Evolutionary conservation across 2,888 invertebrate species (phyloP).

Genomic region (Xylota sylvarum): DNA sequence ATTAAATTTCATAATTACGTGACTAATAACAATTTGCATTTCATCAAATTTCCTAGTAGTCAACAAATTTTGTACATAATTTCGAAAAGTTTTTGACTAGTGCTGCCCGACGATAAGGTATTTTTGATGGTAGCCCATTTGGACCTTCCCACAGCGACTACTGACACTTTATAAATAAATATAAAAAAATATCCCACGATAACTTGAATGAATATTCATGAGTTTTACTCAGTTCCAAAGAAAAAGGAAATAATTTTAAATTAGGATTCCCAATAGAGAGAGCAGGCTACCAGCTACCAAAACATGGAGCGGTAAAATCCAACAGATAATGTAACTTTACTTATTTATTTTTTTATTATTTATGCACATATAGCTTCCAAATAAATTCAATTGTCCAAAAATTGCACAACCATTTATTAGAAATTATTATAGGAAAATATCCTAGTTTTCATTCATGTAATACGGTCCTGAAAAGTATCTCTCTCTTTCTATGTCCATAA

Average conservation of each 20-base stretch:
- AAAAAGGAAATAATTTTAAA: conserved; percentile 30
- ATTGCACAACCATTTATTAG: conserved; percentile 59
- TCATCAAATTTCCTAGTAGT: conserved; percentile 41
- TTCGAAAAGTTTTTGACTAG: conserved; percentile 32
- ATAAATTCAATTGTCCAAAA: conserved; percentile 69
- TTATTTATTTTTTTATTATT: conserved; percentile 33
- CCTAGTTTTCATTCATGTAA: conserved; percentile 47
- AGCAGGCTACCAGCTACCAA: background rate
- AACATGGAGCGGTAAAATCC: background rate
- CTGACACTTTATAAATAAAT: conserved; percentile 33
- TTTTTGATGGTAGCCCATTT: conserved; percentile 18
- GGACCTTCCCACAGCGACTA: conserved; percentile 3
- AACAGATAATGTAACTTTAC: conserved; percentile 23
- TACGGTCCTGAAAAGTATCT: conserved; percentile 32
- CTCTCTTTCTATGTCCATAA: conserved; percentile 27
- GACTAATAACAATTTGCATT: conserved; percentile 51
- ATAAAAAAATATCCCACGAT: conserved; percentile 1
- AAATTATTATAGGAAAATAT: conserved; percentile 64
- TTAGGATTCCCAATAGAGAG: conserved; percentile 36
- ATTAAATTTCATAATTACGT: conserved; percentile 43
- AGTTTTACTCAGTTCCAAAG: conserved; percentile 5
- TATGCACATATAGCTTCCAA: conserved; percentile 8
- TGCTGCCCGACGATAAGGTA: conserved; percentile 28
- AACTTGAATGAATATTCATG: conserved; percentile 64
- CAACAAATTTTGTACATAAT: conserved; percentile 31